phyloP scores from a whole-genome alignment of 2,797 vertebrate genomes.

The Rhodeus uyekii region DNA sequence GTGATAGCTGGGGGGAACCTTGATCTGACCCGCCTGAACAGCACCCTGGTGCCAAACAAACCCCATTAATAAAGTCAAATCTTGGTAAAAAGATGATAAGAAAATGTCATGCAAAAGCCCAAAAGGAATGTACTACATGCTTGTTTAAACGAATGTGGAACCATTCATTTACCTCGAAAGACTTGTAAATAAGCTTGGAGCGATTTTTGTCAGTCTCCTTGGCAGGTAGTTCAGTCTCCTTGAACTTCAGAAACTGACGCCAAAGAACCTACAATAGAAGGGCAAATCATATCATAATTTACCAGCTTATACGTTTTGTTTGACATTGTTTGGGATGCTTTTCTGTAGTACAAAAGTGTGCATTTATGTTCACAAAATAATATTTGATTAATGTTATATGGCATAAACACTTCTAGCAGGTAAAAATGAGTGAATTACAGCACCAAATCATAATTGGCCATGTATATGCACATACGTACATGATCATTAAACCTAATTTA shows the following conservation, averaged over 20 bases:
- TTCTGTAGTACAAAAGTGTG: neutral
- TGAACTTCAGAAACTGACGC: slow-evolving; percentile 95
- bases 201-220: slow-evolving; percentile 95
- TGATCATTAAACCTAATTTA: neutral
- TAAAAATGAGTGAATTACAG: neutral
- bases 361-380: slow-evolving; percentile 1
- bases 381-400: neutral
- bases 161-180: slow-evolving; percentile 82
- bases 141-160: neutral
- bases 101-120: neutral
- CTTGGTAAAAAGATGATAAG: neutral
- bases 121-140: neutral
- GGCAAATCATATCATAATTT: neutral
- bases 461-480: neutral
- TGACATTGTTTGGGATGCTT: neutral
- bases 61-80: neutral
- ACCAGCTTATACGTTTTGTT: neutral
- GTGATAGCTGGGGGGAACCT: slow-evolving; percentile 87
- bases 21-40: slow-evolving; percentile 85
- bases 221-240: slow-evolving; percentile 91
- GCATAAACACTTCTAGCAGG: neutral
- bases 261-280: slow-evolving; percentile 81
- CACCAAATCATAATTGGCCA: neutral
- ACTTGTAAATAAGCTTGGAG: slow-evolving; percentile 89
- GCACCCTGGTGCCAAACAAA: slow-evolving; percentile 73